phyloP scores from a whole-genome alignment of 2,113 vertebrate species.

The Aix galericulata region DNA sequence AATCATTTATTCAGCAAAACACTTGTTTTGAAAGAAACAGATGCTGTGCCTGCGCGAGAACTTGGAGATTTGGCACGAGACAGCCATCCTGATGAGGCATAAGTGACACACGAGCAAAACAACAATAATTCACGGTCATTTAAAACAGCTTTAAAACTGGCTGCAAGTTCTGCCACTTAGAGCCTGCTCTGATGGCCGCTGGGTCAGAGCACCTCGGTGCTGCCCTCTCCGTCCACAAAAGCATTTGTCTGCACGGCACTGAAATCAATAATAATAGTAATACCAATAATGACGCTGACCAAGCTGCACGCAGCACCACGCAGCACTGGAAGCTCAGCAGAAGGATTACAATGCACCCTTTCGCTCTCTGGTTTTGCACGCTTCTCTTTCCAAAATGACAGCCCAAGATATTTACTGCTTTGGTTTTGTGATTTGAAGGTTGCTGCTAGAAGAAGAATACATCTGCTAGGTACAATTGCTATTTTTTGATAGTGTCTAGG shows the following conservation, averaged over 20 bases:
- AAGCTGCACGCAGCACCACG: not conserved
- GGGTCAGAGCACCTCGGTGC: not conserved
- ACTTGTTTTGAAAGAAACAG: not conserved
- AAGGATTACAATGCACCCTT: not conserved
- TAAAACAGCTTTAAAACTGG: not conserved
- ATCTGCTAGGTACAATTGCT: slow-evolving; percentile 39
- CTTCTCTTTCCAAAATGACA: not conserved
- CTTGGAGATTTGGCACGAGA: not conserved
- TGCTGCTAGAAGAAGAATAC: not conserved
- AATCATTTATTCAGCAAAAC: not conserved
- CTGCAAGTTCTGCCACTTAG: not conserved
- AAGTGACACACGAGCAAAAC: not conserved
- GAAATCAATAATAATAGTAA: not conserved
- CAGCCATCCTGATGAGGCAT: not conserved
- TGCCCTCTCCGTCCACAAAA: not conserved
- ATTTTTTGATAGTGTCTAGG: slow-evolving; percentile 67
- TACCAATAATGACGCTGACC: not conserved
- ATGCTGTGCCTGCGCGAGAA: not conserved
- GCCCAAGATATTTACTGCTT: slow-evolving; percentile 23
- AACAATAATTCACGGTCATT: not conserved
- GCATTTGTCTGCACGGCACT: not conserved
- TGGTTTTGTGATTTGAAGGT: not conserved
- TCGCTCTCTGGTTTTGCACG: not conserved
- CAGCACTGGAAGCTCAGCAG: not conserved
- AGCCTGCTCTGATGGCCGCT: not conserved